These are phyloP conservation scores for Drosophila eugracilis DNA, from an alignment of 1,140 invertebrate genomes.

Conservation along the genomic window DNA sequence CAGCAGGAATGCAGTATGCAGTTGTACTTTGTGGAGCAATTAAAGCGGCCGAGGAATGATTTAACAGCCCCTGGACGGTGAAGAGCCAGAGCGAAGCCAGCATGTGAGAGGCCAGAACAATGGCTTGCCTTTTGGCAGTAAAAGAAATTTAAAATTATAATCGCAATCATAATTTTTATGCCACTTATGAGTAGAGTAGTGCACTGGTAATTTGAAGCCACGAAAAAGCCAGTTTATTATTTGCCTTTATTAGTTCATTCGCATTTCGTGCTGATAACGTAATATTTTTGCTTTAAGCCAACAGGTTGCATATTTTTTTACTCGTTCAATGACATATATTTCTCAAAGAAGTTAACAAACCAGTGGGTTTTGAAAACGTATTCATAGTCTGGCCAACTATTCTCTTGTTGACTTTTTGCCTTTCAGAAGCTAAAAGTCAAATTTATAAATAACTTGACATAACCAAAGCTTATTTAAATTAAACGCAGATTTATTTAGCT, in stretches of 20 bases:
- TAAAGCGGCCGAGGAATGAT: conserved; percentile 66
- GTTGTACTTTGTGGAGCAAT: conserved; percentile 45
- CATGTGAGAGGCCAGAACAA: conserved; percentile 42
- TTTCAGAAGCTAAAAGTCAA: not conserved
- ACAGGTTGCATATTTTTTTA: conserved; percentile 23
- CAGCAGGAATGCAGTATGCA: conserved; percentile 38
- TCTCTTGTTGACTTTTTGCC: not conserved
- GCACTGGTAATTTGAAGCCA: conserved; percentile 25
- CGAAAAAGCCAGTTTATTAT: conserved; percentile 16
- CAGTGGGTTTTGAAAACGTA: not conserved
- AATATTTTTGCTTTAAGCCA: conserved; percentile 18
- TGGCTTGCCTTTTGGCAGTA: conserved; percentile 13
- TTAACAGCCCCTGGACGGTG: conserved; percentile 26
- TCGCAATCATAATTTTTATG: conserved; percentile 24
- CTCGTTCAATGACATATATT: not conserved
- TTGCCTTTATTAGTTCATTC: conserved; percentile 13
- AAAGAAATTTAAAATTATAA: conserved; percentile 43
- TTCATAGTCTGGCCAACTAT: not conserved
- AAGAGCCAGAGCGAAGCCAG: conserved; percentile 2
- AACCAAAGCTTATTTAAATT: too few relatives aligned
- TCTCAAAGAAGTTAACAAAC: not conserved
- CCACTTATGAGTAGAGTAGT: not conserved
- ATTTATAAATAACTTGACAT: too few relatives aligned
- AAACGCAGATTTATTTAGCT: not conserved
- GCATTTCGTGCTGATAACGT: conserved; percentile 10